Evolutionary conservation across 2,888 invertebrate species (phyloP), one percentile per base, ranked within the genome.

Genomic region (Pterobdella sp.): DNA sequence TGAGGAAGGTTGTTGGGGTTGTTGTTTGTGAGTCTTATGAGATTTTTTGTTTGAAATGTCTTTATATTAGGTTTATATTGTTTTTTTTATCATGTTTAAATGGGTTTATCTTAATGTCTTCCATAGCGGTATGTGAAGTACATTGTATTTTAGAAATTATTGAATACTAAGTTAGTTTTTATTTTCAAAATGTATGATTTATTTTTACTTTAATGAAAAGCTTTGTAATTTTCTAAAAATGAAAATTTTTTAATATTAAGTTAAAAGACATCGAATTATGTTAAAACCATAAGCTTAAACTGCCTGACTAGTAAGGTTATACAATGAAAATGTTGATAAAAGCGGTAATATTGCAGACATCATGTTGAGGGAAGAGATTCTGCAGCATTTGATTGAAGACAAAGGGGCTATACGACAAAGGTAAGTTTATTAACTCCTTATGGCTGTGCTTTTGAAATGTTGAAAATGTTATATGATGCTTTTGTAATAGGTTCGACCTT

Each of bases 301-400:
- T n/a, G n/a, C n/a, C n/a, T n/a, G n/a, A n/a, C n/a, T 7, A 3
- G 34, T 65, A 7, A 32, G 10, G 34, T 32, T 2, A 14, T 65
- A 1, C 3, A 31, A 32, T 65, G 3, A 7, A 1, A 7, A 7
- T 3, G 1, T 65, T 26, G 31, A 3, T 65, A 14, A 70, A 31
- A 34, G 64, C 10, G 60, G 34, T 74, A 10, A 69, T 37, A 35
- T 68, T 68, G 10, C 73, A 76, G 76, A 70, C 26, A 49, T 74
- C 29, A 76, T 75, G 26, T 64, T 80, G 34, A 76, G 79, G 69
- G 80, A 79, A 60, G 80, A 80, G 65, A 79, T 80, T 26, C 77
- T 81, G 4, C 79, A 79, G 35, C 77, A 79, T 60, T 76, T 81
- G 31, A 80, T 78, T 7, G 70, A 68, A 29, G 49, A 65, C 4